These are phyloP conservation scores for Ischnus inquisitorius DNA, from an alignment of 2,888 invertebrate species.

Conservation along the genomic window DNA sequence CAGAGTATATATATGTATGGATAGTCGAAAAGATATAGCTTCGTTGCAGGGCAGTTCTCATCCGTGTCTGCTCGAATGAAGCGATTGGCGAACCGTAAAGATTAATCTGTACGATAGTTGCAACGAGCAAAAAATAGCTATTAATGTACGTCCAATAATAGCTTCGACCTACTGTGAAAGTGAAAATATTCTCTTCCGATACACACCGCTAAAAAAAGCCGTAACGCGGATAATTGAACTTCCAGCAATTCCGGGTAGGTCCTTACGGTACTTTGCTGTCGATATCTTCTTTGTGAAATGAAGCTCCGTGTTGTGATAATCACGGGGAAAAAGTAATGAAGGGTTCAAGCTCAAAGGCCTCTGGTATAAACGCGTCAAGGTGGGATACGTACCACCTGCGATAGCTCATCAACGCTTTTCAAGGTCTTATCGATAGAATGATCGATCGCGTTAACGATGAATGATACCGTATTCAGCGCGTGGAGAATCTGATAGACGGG, in stretches of 20 bases:
- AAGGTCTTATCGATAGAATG: constrained; percentile 47
- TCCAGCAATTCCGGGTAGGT: neutral
- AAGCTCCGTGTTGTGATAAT: constrained; percentile 9
- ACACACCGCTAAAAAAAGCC: neutral
- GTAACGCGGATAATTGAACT: neutral
- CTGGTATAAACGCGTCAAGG: neutral
- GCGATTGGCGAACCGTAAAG: constrained; percentile 15
- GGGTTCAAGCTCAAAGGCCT: constrained; percentile 50
- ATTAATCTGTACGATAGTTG: constrained; percentile 6
- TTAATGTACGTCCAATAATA: constrained; percentile 11
- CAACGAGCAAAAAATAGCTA: constrained; percentile 9
- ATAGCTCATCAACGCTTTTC: constrained; percentile 14
- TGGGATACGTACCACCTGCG: no score
- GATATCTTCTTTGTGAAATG: neutral
- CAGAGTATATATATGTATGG: neutral
- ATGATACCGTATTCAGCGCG: constrained; percentile 38
- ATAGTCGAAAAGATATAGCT: neutral
- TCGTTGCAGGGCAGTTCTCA: neutral
- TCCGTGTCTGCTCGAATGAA: neutral
- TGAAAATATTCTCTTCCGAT: neutral
- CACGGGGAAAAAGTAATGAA: neutral
- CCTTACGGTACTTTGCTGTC: neutral
- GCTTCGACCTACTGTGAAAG: neutral
- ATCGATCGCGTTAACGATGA: constrained; percentile 59
- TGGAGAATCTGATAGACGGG: constrained; percentile 5